These are phyloP conservation scores for Sebastes matsubarae DNA, from an alignment of 2,797 vertebrate species.

Conservation along the genomic window DNA sequence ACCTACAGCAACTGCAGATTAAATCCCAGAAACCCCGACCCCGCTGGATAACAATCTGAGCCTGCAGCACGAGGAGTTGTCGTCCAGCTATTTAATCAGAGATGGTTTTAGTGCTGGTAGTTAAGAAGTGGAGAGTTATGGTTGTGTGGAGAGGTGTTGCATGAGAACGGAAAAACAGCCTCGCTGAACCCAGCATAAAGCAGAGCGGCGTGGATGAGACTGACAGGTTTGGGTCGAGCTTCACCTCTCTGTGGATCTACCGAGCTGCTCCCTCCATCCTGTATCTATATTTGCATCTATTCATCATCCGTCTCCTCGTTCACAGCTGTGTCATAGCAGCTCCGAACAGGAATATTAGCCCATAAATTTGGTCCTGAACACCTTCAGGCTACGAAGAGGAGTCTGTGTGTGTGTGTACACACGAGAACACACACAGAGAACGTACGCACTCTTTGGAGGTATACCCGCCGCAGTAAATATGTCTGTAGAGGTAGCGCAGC, in stretches of 20 bases:
- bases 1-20: conserved; percentile 32
- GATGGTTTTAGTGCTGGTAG: conserved; percentile 75
- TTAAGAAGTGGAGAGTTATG: conserved; percentile 76
- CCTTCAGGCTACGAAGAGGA: conserved; percentile 8
- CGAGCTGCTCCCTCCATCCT: conserved; percentile 20
- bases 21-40: conserved; percentile 42
- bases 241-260: conserved; percentile 5
- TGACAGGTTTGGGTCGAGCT: conserved; percentile 30
- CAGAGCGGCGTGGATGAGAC: conserved; percentile 24
- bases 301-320: conserved; percentile 23
- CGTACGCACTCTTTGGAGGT: conserved; percentile 40
- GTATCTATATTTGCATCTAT: conserved; percentile 12
- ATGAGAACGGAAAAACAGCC: conserved; percentile 78
- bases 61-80: conserved; percentile 69
- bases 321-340: conserved; percentile 6
- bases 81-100: conserved; percentile 74
- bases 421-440: conserved; percentile 23
- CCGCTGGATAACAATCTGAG: conserved; percentile 60
- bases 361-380: conserved; percentile 42
- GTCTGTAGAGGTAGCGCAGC: conserved; percentile 35
- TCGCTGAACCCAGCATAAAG: conserved; percentile 54
- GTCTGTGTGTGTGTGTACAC: background rate
- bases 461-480: conserved; percentile 53
- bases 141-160: conserved; percentile 71
- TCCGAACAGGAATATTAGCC: conserved; percentile 22